Base-by-base conservation (phyloP, 1,140 invertebrate species). In the Cotesia glomerata region DNA sequence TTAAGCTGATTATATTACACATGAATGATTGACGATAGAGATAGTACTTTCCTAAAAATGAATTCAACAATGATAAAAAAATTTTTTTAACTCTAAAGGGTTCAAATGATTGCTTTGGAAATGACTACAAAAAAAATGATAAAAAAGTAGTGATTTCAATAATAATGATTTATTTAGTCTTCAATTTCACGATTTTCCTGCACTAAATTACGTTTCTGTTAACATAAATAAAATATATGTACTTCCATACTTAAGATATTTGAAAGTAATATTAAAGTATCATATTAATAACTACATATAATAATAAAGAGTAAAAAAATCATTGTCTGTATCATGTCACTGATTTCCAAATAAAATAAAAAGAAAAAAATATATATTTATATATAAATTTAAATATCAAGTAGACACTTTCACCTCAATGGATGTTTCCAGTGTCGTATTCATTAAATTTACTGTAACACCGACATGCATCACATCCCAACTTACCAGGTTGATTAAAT, bases 401-500 rank as follows among this genome's bases (percentile, higher is more conserved):
- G 16, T 26, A 16, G 56, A 58, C 14, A 58, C 56, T 26, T 58
- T 58, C 18, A 58, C 16, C 18, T 58, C 9, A 9, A 26, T 54
- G 52, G 13, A 58, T 58, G 18, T n/a, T n/a, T 54, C 52, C 52
- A 54, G 13, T 14, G 14, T 54, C 16, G 2, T n/a, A n/a, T 5
- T 54, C 9, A 18, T 11, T 45, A 13, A n/a, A 64, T n/a, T 7
- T 36, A 64, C 16, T 49, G 62, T 64, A 49, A 36, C 62, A 64
- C 36, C 39, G 62, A 64, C 62, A n/a, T 64, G 5, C 26, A 26
- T 14, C 14, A n/a, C 32, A 16, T 45, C 11, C 7, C 39, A 45
- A 64, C 62, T 64, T 49, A 64, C 62, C 62, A 64, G 62, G 62
- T 36, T 49, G 32, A 36, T 64, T 8, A 16, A 64, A n/a, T 49